phyloP scores from a whole-genome alignment of 35 echinoderm and acorn worm species.

The Apostichopus californicus region DNA sequence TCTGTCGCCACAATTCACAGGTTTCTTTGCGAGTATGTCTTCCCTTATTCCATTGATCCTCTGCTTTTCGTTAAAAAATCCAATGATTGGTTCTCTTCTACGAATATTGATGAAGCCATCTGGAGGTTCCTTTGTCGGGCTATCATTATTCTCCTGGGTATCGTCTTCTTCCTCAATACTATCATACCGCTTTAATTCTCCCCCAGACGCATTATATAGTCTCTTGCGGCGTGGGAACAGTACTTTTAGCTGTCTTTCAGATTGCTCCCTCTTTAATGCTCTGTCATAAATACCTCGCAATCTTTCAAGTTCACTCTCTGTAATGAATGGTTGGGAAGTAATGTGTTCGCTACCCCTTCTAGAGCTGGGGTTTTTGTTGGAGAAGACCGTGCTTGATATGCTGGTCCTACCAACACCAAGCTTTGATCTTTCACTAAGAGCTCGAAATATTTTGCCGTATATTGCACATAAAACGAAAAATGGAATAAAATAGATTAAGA shows the following conservation, averaged over 20 bases:
- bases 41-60: background rate
- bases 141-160: conserved; percentile 13
- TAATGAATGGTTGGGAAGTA: conserved; percentile 70
- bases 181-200: conserved; percentile 70
- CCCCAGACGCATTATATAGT: conserved; percentile 41
- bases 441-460: conserved; percentile 88
- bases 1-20: too few relatives aligned
- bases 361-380: conserved; percentile 62
- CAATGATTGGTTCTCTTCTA: conserved; percentile 30
- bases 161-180: conserved; percentile 77
- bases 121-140: background rate
- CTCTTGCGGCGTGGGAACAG: conserved; percentile 62
- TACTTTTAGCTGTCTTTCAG: conserved; percentile 67
- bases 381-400: conserved; percentile 66
- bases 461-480: conserved; percentile 86
- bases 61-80: background rate
- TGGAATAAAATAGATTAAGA: conserved; percentile 92
- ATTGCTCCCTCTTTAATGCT: conserved; percentile 60
- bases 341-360: conserved; percentile 58
- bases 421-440: conserved; percentile 82
- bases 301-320: conserved; percentile 70
- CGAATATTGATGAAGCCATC: background rate
- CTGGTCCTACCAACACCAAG: conserved; percentile 80
- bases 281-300: conserved; percentile 73
- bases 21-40: background rate